Evolutionary conservation across 2,888 invertebrate genomes (phyloP), one percentile per base, ranked within the genome.

Genomic region (Sisyra nigra): DNA sequence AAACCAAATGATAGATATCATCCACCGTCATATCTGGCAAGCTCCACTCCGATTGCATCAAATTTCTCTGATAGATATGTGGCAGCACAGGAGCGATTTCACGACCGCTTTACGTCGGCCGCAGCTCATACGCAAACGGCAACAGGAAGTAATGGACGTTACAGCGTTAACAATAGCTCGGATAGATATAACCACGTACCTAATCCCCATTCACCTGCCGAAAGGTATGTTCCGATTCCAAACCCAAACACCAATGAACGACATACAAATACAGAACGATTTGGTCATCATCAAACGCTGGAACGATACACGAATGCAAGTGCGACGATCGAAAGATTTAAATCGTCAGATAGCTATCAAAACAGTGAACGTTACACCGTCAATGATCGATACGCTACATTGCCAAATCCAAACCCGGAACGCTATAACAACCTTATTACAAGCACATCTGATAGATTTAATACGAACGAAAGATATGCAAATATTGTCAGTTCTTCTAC

Each of bases 11-110:
- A 24, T 24, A 3, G 24, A 24, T 24, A 24, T 24, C 24, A 24
- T 24, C 24, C 24, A 24, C 24, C 24, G 32, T 57, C 42, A 13
- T 49, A 49, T 39, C 49, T 61, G 44, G 56, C 60, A 11, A 55
- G 55, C 38, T 55, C 60, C 14, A 61, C 62, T n/a, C 62, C 62
- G 15, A 56, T 60, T 42, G 49, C 45, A 19, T 49, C 49, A 13
- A 39, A 19, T 4, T 39, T 39, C 39, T 24, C 24, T 3, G 24
- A 24, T 24, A 24, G 24, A 24, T 15, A 13, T 9, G 35, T 15
- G 14, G 35, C 14, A 35, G n/a, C 6, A 35, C 17, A 13, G 13
- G 17, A 35, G 17, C 8, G 17, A 15, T 35, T 35, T 35, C 35
- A 35, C 14, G 35, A 35, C 14, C 35, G 24, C 5, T 24, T 24